Base-by-base conservation (phyloP, 1,140 invertebrate species). In the Antheraea mylitta region DNA sequence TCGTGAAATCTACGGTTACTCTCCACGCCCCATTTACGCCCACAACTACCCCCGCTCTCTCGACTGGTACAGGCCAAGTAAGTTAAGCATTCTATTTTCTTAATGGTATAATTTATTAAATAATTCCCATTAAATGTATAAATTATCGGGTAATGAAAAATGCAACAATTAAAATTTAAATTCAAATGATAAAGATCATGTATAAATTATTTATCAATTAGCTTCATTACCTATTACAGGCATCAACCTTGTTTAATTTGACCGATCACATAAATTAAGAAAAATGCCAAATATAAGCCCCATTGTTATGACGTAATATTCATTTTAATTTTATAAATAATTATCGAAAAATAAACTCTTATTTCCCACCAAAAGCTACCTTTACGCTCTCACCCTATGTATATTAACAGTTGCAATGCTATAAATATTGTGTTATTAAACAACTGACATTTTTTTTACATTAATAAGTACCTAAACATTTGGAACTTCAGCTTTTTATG, bases 1-100 rank as follows among this genome's bases (percentile, higher is more conserved):
- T 87, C 95, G 97, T 78, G 96, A 98, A 83, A 96, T 95, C 82
- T 98, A 98, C 92, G 97, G 97, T 72, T 97, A 97, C 92, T 96
- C 96, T 71, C 96, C 97, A 74, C 94, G 96, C 89, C 94, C 96
- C 86, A 96, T 97, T 93, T 97, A 96, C 89, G 95, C 96, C 75
- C 96, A 96, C 93, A 96, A 97, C 92, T 97, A 96, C 93, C 95
- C 94, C 78, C 86, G 90, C 72, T 94, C 95, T 77, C 92, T 96
- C 89, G 95, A 96, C 86, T 94, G 95, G 93, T 96, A 96, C 95
- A 94, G 95, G 94, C 95, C 96, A 94, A 96, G 96, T 97, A 95
- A 95, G 96, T 96, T 95, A 92, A 63, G 22, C 22, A 30, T 4
- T 30, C 4, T 30, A 30, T 30, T 30, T 30, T 30, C 22, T 4